A percentile compares a stretch with the other conserved stretches of the same genome.
Evolutionary conservation across 2,797 vertebrate genomes (phyloP).

Genomic region (Australoheros facetus): DNA sequence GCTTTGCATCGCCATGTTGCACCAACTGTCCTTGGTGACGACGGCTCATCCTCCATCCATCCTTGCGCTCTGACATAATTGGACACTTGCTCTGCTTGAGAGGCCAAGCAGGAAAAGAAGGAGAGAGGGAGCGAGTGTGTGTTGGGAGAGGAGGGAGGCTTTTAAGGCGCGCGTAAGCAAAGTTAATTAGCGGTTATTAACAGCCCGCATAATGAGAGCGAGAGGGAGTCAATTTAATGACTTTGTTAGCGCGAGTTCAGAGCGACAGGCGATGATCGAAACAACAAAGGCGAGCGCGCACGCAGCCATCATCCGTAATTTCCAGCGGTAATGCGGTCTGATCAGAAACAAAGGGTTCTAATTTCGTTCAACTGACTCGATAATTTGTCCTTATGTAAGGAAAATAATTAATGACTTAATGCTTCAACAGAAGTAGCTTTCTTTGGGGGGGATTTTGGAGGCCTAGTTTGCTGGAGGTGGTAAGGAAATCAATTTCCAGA

Average conservation of each 20-base stretch:
- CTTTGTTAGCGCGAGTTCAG: slow-evolving; percentile 87
- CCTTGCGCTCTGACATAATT: slow-evolving; percentile 79
- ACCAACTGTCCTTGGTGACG: slow-evolving; percentile 41
- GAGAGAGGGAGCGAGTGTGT: slow-evolving; percentile 27
- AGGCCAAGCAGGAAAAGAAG: slow-evolving; percentile 75
- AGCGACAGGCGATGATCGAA: slow-evolving; percentile 85
- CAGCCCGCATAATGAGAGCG: slow-evolving; percentile 86
- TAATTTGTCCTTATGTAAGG: slow-evolving; percentile 86
- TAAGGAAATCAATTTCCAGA: slow-evolving; percentile 72
- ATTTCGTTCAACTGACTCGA: slow-evolving; percentile 85
- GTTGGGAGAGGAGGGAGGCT: slow-evolving; percentile 63
- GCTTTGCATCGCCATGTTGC: slow-evolving; percentile 25
- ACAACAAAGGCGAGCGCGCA: slow-evolving; percentile 83
- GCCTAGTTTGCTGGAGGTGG: slow-evolving; percentile 63
- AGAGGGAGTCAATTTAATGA: slow-evolving; percentile 90
- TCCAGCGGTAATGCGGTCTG: slow-evolving; percentile 84
- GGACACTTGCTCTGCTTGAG: slow-evolving; percentile 80
- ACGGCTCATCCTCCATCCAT: slow-evolving; percentile 57
- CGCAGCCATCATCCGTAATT: slow-evolving; percentile 86
- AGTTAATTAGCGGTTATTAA: slow-evolving; percentile 91
- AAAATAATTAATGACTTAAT: slow-evolving; percentile 84
- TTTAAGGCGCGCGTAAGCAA: slow-evolving; percentile 85
- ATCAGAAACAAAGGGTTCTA: slow-evolving; percentile 87
- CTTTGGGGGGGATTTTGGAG: slow-evolving; percentile 52
- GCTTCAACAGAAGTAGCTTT: slow-evolving; percentile 81